Conservation (phyloP, 1,140 invertebrate genomes). For the Drosophila equinoxialis region DNA sequence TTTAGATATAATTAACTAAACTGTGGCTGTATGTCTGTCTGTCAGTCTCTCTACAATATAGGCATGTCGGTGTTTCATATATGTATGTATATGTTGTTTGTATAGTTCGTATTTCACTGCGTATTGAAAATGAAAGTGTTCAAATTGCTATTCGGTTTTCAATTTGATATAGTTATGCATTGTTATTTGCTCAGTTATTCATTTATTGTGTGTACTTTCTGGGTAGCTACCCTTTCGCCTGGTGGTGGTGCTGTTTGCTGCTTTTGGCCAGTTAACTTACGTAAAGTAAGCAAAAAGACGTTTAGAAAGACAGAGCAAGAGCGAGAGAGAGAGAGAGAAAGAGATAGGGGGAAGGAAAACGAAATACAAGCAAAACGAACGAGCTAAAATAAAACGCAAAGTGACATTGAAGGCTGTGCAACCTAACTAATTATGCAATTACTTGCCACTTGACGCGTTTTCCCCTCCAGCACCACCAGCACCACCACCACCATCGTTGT, state of each 20-base stretch:
- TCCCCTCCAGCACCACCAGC: background rate
- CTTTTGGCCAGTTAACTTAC: conserved; percentile 21
- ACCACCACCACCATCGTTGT: too few relatives aligned
- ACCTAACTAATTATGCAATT: conserved; percentile 71
- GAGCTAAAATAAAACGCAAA: conserved; percentile 24
- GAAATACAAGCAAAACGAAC: background rate
- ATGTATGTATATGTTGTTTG: background rate
- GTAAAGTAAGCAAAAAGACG: conserved; percentile 57
- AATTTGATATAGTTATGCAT: conserved; percentile 70
- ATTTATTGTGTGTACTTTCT: conserved; percentile 30
- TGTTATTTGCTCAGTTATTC: conserved; percentile 33
- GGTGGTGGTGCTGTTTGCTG: conserved; percentile 2
- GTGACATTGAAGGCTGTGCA: conserved; percentile 64
- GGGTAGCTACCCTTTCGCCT: conserved; percentile 35
- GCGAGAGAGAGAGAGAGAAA: background rate
- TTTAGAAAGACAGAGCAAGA: background rate
- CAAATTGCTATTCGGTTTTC: conserved; percentile 48
- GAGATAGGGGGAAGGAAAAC: background rate
- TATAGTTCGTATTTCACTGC: conserved; percentile 24
- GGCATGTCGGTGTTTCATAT: background rate
- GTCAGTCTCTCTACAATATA: background rate
- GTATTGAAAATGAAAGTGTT: conserved; percentile 68
- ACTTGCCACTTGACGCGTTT: conserved; percentile 23
- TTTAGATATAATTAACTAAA: conserved; percentile 3
- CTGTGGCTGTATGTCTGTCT: background rate